These are phyloP conservation scores for Heteromormyrus szaboi DNA, from an alignment of 2,797 vertebrate species.

Conservation along the genomic window DNA sequence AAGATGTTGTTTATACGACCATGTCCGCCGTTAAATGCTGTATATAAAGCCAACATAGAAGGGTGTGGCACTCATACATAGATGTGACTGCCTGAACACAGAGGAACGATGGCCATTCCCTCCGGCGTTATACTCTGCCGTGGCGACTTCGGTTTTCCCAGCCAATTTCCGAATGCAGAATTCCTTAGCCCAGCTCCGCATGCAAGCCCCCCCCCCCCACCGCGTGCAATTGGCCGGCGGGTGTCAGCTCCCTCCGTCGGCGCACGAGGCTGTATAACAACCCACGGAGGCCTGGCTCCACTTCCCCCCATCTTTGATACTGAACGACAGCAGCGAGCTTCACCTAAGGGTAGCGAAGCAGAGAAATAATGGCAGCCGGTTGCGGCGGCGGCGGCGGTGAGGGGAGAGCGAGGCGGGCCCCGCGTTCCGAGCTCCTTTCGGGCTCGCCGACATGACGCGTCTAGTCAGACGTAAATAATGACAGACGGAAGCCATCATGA, in stretches of 20 bases:
- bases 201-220: slow-evolving; percentile 35
- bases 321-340: slow-evolving; percentile 81
- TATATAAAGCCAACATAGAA: background rate
- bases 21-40: background rate
- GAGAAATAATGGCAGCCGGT: slow-evolving; percentile 89
- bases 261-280: slow-evolving; percentile 76
- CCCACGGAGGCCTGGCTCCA: slow-evolving; percentile 65
- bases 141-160: background rate
- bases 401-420: slow-evolving; percentile 67
- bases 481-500: slow-evolving; percentile 99
- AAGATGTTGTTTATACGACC: background rate
- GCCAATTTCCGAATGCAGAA: slow-evolving; percentile 47
- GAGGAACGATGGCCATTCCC: background rate
- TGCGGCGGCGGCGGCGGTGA: slow-evolving; percentile 53
- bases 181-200: slow-evolving; percentile 51
- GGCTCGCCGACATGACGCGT: slow-evolving; percentile 97
- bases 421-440: slow-evolving; percentile 87
- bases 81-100: background rate
- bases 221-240: slow-evolving; percentile 41
- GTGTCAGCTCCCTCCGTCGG: slow-evolving; percentile 55
- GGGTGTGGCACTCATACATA: background rate
- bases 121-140: background rate
- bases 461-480: slow-evolving; percentile 99
- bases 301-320: slow-evolving; percentile 77
- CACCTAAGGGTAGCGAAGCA: slow-evolving; percentile 96